Conservation (phyloP, 2,797 vertebrate species). For the Natrix natrix region DNA sequence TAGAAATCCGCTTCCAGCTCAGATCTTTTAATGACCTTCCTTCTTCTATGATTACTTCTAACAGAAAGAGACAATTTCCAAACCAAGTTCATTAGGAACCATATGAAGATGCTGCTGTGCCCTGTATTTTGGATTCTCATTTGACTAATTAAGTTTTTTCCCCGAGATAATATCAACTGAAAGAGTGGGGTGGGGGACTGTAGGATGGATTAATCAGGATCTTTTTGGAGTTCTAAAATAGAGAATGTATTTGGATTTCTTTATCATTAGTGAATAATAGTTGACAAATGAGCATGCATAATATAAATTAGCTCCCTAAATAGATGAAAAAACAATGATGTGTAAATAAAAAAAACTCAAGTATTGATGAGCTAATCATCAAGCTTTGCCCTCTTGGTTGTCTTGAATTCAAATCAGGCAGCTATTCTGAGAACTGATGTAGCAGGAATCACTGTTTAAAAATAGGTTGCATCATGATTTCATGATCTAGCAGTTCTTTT, state of each 20-base stretch:
- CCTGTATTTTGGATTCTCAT: conserved; percentile 65
- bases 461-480: neutral
- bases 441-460: neutral
- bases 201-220: conserved; percentile 64
- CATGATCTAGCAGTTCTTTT: neutral
- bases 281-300: conserved; percentile 59
- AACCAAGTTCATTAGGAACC: conserved; percentile 55
- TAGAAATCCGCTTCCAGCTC: neutral
- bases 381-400: neutral
- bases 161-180: conserved; percentile 50
- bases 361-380: neutral
- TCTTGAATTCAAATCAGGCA: neutral
- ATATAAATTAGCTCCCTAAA: conserved; percentile 64
- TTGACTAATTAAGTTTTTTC: conserved; percentile 66
- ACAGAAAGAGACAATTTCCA: conserved; percentile 56
- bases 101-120: conserved; percentile 50
- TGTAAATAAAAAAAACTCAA: conserved; percentile 39
- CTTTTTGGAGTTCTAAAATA: conserved; percentile 59
- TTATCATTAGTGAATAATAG: conserved; percentile 64
- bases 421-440: neutral
- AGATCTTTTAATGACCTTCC: conserved; percentile 22
- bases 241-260: conserved; percentile 59
- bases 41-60: neutral
- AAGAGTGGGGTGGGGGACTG: conserved; percentile 55
- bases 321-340: conserved; percentile 46